Base-by-base conservation (phyloP, 2,797 vertebrate genomes). In the Lagorchestes hirsutus region DNA sequence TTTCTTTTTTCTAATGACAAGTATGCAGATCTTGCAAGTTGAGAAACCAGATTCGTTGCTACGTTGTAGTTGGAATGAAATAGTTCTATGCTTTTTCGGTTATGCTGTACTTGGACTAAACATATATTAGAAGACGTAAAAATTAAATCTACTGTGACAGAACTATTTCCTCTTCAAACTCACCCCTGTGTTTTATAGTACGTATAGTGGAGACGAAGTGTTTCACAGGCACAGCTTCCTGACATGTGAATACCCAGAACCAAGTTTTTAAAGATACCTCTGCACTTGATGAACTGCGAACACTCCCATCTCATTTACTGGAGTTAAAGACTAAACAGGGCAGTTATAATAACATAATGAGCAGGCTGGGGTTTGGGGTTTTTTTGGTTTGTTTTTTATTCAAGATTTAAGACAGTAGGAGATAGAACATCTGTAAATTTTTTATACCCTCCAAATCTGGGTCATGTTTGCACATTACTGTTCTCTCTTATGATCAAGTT, bases 71-170 rank as follows among this genome's bases (percentile, higher is more conserved):
- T 91, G 91, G 93, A n/a, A 92, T 94, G 90, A 96, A 96, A 96
- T 95, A 95, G 52, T 55, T 29, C 31, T 82, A 22, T 93, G 91
- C 96, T 55, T 94, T 96, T 94, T 57, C 59, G 56, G n/a, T 96
- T 92, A 95, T 90, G 93, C 40, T 96, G 93, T 95, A 94, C 87
- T 96, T 97, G 50, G 27, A 93, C 31, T 96, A 92, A 97, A 93
- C 95, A 97, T 91, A 95, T 24, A 94, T 1, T 94, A 54, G 92
- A 91, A 95, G 95, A 94, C 54, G 31, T 91, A 97, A 96, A 97
- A 96, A 91, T 93, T 57, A 97, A 90, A 91, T 94, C 95, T 90
- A 52, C 1, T 96, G 55, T 96, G 90, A 95, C 54, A 92, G 54
- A 91, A 94, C 87, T 94, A 94, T 87, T 96, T 96, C 52, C 92